These are phyloP conservation scores for Microtus pennsylvanicus DNA, from an alignment of 2,113 vertebrate species.

Conservation along the genomic window DNA sequence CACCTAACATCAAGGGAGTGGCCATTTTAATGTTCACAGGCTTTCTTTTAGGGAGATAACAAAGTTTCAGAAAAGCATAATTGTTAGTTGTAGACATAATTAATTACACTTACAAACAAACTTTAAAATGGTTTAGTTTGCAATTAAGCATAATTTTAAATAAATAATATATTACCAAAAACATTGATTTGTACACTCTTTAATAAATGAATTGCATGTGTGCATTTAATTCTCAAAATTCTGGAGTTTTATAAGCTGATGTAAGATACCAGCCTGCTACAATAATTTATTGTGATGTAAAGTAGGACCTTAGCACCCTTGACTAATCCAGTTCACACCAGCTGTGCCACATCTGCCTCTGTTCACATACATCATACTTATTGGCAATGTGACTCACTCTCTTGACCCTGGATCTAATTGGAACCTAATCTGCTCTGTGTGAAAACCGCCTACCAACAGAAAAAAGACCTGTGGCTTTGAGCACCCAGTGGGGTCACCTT, in stretches of 20 bases:
- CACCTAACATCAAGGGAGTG: not conserved
- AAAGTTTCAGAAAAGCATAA: not conserved
- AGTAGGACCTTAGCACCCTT: fast-evolving
- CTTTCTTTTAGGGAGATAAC: not conserved
- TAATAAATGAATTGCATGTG: not conserved
- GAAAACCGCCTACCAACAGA: not conserved
- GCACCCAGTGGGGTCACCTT: not conserved
- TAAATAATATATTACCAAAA: not conserved
- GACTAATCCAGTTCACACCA: not conserved
- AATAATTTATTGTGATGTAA: not conserved
- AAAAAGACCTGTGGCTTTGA: not conserved
- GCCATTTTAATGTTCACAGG: not conserved
- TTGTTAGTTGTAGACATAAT: not conserved
- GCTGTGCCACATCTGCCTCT: fast-evolving
- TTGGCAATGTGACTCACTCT: not conserved
- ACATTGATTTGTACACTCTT: not conserved
- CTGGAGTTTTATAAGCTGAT: not conserved
- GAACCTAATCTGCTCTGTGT: not conserved
- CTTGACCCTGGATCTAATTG: not conserved
- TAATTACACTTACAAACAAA: not conserved
- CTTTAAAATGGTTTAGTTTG: not conserved
- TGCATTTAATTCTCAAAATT: not conserved
- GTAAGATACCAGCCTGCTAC: not conserved
- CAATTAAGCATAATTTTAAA: not conserved
- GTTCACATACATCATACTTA: not conserved